Conservation (phyloP, 2,888 invertebrate genomes). For the Oxycera nigricornis region DNA sequence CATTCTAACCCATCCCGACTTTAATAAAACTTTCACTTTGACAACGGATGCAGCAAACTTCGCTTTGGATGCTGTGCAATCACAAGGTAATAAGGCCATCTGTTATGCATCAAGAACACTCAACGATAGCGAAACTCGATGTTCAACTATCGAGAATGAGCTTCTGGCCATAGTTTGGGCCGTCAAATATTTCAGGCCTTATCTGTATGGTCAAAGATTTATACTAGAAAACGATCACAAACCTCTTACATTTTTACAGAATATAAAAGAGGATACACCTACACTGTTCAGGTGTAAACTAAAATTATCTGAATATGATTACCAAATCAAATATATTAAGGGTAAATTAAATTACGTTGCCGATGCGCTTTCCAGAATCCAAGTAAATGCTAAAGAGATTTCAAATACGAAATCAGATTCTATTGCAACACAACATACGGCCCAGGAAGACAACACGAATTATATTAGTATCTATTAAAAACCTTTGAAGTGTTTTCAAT, state of each 20-base stretch:
- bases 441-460: not conserved
- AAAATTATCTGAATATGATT: constrained; percentile 51
- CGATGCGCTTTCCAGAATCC: constrained; percentile 51
- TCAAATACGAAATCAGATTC: not conserved
- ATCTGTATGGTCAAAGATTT: constrained; percentile 49
- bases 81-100: constrained; percentile 49
- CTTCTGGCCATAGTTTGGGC: constrained; percentile 49
- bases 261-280: constrained; percentile 48
- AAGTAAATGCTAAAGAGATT: not conserved
- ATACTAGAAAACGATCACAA: constrained; percentile 53
- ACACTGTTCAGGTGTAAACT: constrained; percentile 51
- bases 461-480: not conserved
- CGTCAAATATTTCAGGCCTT: not conserved
- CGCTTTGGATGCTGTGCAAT: constrained; percentile 50
- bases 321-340: constrained; percentile 49
- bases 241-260: constrained; percentile 48
- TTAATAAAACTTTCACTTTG: constrained; percentile 35
- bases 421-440: not conserved
- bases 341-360: constrained; percentile 50
- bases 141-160: constrained; percentile 50
- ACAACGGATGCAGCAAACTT: constrained; percentile 51
- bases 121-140: constrained; percentile 48
- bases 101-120: constrained; percentile 50
- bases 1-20: not conserved
- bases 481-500: not conserved